phyloP scores from a whole-genome alignment of 2,888 invertebrate genomes.

The Caenorhabditis plicata region DNA sequence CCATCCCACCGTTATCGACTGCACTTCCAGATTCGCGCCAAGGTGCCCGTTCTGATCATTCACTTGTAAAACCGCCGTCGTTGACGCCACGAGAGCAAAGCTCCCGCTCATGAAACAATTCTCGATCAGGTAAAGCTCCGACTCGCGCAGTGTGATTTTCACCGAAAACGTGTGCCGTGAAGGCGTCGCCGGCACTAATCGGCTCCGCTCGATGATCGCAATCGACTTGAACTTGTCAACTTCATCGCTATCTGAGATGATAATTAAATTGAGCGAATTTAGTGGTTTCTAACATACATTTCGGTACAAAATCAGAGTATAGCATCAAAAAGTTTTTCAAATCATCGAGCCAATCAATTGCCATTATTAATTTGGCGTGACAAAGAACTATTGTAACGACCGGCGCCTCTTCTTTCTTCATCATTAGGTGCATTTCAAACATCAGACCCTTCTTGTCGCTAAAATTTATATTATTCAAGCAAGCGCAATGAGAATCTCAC shows the following conservation, averaged over 20 bases:
- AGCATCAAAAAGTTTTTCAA: constrained; percentile 57
- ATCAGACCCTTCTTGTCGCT: constrained; percentile 27
- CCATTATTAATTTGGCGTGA: constrained; percentile 55
- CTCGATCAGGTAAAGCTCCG: constrained; percentile 90
- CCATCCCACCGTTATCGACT: constrained; percentile 47
- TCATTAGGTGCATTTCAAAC: constrained; percentile 60
- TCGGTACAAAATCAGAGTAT: constrained; percentile 49
- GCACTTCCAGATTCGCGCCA: constrained; percentile 53
- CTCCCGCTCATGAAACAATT: constrained; percentile 84
- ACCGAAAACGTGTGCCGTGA: constrained; percentile 26
- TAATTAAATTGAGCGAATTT: too few species aligned
- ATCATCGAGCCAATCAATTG: constrained; percentile 59
- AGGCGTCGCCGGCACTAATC: not conserved
- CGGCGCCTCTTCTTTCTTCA: constrained; percentile 57
- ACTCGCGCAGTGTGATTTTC: constrained; percentile 73
- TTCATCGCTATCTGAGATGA: constrained; percentile 18
- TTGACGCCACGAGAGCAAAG: constrained; percentile 79
- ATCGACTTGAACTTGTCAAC: constrained; percentile 10
- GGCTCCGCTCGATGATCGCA: constrained; percentile 3
- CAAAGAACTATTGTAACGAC: constrained; percentile 58
- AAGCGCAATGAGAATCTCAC: too few species aligned
- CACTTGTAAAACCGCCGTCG: constrained; percentile 56
- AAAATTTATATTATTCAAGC: too few species aligned
- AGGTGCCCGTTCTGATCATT: constrained; percentile 50
- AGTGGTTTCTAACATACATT: too few species aligned